Base-by-base conservation (phyloP, 53 echinoderm and acorn worm species). In the Pentamera pediparva region DNA sequence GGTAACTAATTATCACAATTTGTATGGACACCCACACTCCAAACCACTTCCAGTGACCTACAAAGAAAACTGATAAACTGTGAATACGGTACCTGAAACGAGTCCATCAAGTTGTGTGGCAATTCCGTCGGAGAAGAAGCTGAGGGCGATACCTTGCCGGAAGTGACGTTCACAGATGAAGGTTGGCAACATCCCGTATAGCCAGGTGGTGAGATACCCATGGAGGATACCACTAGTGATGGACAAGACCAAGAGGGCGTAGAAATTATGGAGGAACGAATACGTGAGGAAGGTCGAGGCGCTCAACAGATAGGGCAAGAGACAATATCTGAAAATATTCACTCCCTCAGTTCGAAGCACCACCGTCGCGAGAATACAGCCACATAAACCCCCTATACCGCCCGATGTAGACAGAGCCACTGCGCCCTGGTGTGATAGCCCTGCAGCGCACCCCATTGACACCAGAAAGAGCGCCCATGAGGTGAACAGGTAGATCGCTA, bases 381-480 rank as follows among this genome's bases (percentile, higher is more conserved):
- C 58, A 31, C 10, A 9, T 28, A 57, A 32, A 12, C 58, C 58
- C 10, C 58, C 58, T 11, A 57, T 9, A n/a, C 58, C 58, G 21
- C 58, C 58, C 13, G 29, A 29, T 15, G 29, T 57, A 2, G 58
- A 24, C 58, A 57, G 29, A 28, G 28, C 13, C 0, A 57, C 58
- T 15, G 58, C 58, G 10, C 32, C 32, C 5, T 28, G 3, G 13
- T 57, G 58, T 57, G 25, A 6, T 28, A 57, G 17, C 5, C 58
- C 58, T 27, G 58, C 58, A 2, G 58, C 32, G 10, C 28, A 10
- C 58, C 58, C 58, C 15, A 57, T 10, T 24, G 58, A 57, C 58
- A 57, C 58, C 3, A 57, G 30, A 20, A 57, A 57, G 9, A 57
- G 58, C 32, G 58, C 58, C 58, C 58, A 57, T 31, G 58, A 57